Conservation (phyloP, 2,888 invertebrate species). For the Drosophila vallismaia region DNA sequence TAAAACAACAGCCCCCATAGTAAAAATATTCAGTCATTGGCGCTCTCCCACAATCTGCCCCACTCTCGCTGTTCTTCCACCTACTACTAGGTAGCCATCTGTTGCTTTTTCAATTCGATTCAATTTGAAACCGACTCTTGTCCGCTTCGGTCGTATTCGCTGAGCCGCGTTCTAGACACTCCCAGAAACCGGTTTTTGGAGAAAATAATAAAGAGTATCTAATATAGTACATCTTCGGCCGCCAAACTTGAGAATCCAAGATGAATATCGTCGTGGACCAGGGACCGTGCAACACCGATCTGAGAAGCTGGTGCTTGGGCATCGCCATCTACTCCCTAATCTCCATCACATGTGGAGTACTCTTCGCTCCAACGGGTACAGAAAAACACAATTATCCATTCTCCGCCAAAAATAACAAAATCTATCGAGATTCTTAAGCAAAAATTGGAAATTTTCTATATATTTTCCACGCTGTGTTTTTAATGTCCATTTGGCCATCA, state of each 20-base stretch:
- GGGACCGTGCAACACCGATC: slow-evolving; percentile 63
- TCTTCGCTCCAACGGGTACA: slow-evolving; percentile 59
- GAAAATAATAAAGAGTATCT: background rate
- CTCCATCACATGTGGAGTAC: slow-evolving; percentile 42
- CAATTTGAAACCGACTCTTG: slow-evolving; percentile 30
- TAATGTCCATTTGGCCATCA: too few species aligned
- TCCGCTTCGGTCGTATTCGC: slow-evolving; percentile 26
- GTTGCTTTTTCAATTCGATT: slow-evolving; percentile 38
- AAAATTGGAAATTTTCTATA: too few species aligned
- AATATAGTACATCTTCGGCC: background rate
- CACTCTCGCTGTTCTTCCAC: too few species aligned
- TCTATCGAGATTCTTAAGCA: slow-evolving; percentile 28
- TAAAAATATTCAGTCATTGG: too few species aligned
- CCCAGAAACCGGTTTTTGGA: slow-evolving; percentile 25
- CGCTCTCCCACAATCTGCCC: too few species aligned
- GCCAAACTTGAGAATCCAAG: slow-evolving; percentile 9
- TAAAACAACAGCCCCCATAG: too few species aligned
- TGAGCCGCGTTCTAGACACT: background rate
- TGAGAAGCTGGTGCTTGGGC: slow-evolving; percentile 68
- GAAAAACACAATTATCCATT: background rate
- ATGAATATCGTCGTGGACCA: slow-evolving; percentile 71
- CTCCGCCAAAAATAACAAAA: background rate
- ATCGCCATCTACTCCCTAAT: slow-evolving; percentile 67
- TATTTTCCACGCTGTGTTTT: too few species aligned
- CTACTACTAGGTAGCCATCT: slow-evolving; percentile 3